Base-by-base conservation (phyloP, 1,140 invertebrate genomes). In the Cyrtorhinus lividipennis region DNA sequence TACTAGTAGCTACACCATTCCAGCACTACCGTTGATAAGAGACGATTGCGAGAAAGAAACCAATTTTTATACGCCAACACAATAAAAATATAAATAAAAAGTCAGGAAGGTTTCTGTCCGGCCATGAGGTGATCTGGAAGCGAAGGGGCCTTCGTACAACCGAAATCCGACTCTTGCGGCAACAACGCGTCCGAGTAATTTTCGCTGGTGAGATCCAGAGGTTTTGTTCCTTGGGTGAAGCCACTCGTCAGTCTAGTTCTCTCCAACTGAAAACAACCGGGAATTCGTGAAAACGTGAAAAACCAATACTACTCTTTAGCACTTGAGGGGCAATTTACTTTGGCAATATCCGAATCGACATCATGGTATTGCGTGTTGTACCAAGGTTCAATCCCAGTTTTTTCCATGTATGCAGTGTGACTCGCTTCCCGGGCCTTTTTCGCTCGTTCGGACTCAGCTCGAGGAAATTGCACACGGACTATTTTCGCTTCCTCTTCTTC, bases 391-490 rank as follows among this genome's bases (percentile, higher is more conserved):
- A 87, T 83, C 0, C 81, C 77, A 66, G 80, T 81, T 66, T 82
- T 81, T 68, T 86, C 83, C 10, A 83, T 76, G 23, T 89, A 78
- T 57, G 81, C 82, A 44, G 85, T 80, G 70, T 82, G 93, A 10
- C 85, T 86, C 60, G 85, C 84, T 71, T 91, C 83, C 24, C 85
- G 75, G 15, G 82, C 78, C 68, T 86, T 87, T 69, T 89, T 89
- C 1, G 81, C 75, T 59, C 82, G 79, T 26, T 90, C 83, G 15
- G 81, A 81, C 65, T 83, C 79, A 66, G 80, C 80, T 56, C 86
- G 78, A 13, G 86, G 84, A 77, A 95, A 94, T 67, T 87, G 86
- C 0, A 94, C 87, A 13, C 84, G 92, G 0, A 95, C 83, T 20
- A 82, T 77, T 62, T 85, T 83, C 64, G 85, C 82, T 26, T 83